These are phyloP conservation scores for Drosophila setosimentum DNA, from an alignment of 2,888 invertebrate genomes.

Conservation along the genomic window DNA sequence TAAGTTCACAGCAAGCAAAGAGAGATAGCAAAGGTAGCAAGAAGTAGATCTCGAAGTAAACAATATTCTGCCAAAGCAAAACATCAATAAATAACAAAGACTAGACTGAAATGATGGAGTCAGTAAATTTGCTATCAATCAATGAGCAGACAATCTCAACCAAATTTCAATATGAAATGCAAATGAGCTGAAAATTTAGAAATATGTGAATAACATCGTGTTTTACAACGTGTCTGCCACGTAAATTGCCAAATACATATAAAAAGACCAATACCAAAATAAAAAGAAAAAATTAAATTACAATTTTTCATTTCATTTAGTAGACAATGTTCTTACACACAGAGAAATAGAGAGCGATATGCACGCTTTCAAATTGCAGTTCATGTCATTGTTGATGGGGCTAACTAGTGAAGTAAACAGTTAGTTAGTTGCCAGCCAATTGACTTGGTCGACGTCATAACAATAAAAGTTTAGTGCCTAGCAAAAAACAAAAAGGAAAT, in stretches of 20 bases:
- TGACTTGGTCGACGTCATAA: constrained; percentile 68
- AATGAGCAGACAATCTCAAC: constrained; percentile 16
- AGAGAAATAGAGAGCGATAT: constrained; percentile 1
- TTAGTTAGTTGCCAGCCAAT: constrained; percentile 75
- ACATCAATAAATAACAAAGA: not conserved
- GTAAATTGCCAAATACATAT: not conserved
- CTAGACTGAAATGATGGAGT: not conserved
- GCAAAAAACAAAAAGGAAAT: constrained; percentile 62
- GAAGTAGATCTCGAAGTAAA: constrained; percentile 7
- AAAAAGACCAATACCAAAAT: not conserved
- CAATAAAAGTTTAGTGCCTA: constrained; percentile 73
- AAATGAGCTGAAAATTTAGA: constrained; percentile 51
- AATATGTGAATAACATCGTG: not conserved
- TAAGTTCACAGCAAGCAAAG: constrained; percentile 11
- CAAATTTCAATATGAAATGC: constrained; percentile 51
- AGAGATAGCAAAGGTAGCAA: constrained; percentile 10
- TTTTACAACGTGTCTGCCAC: not conserved
- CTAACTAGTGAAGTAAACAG: constrained; percentile 59
- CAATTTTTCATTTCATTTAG: not conserved
- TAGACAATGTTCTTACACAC: constrained; percentile 15
- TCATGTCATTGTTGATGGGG: constrained; percentile 39
- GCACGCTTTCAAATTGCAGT: constrained; percentile 35
- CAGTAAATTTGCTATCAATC: constrained; percentile 14
- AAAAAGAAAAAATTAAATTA: not conserved
- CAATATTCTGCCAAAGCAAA: constrained; percentile 7